phyloP scores from a whole-genome alignment of 2,113 vertebrate genomes.

The Saimiri boliviensis region DNA sequence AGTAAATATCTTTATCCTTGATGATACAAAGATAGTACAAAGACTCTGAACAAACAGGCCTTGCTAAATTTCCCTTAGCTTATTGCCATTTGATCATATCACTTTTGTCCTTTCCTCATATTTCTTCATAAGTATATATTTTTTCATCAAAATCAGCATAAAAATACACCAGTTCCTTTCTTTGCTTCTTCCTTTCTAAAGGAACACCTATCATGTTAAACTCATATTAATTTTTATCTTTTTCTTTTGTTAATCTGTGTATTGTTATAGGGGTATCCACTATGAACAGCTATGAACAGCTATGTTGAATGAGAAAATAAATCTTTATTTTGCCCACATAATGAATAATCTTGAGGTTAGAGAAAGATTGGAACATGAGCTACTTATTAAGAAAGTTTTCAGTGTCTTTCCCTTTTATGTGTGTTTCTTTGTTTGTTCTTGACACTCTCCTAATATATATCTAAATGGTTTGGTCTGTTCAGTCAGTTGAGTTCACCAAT shows the following conservation, averaged over 20 bases:
- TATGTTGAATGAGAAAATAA: background rate
- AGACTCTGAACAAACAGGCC: background rate
- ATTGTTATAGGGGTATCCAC: background rate
- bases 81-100: background rate
- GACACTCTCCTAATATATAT: background rate
- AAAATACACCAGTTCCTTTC: background rate
- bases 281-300: background rate
- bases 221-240: background rate
- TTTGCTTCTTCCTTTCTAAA: background rate
- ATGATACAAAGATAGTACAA: background rate
- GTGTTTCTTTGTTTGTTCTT: background rate
- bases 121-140: background rate
- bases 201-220: background rate
- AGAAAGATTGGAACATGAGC: background rate
- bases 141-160: background rate
- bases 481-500: background rate
- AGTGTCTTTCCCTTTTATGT: background rate
- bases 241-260: background rate
- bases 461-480: background rate
- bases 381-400: background rate
- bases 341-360: background rate
- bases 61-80: background rate
- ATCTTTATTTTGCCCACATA: background rate
- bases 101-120: background rate
- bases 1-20: background rate